Base-by-base conservation (phyloP, 2,797 vertebrate genomes). In the Phrynocephalus guinanensis region DNA sequence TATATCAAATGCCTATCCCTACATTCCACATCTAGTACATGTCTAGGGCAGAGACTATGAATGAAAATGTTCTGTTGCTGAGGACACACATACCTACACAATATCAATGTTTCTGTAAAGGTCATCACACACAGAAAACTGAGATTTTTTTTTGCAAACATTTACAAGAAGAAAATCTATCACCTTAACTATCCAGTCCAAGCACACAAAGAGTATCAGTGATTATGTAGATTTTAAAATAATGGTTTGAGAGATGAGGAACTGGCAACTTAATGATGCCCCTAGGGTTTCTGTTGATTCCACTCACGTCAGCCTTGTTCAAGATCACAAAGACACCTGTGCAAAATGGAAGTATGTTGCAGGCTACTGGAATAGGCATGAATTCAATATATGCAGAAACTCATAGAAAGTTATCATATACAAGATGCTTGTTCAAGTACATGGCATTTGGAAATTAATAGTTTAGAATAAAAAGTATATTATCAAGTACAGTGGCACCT, bases 141-240 rank as follows among this genome's bases (percentile, higher is more conserved):
- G n/a, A n/a, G n/a, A n/a, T n/a, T 3, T 91, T 73, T 86, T 2
- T 90, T 44, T 86, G 85, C 84, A 56, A 93, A 81, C 50, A 87
- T 91, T 88, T 88, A 80, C 86, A 86, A 11, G 1, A 16, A 52
- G 18, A 18, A 33, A 73, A 67, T 52, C 91, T 16, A 78, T 82
- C 90, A 67, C 24, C 91, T 91, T 91, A 44, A 48, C 44, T 84
- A 26, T 68, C 80, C 85, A 30, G 48, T 7, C 6, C 38, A 88
- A 85, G 78, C 91, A 15, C 63, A 73, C 79, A 72, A 80, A 79
- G 16, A 70, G 72, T 92, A 16, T 78, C 72, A 66, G 70, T 93
- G 88, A 82, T 86, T 56, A 85, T 15, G 52, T 73, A 11, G 85
- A 66, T 90, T 90, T 84, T n/a, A 90, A 91, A 88, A 86, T 89